Conservation (phyloP, 2,113 vertebrate species). For the Bombycilla garrulus region DNA sequence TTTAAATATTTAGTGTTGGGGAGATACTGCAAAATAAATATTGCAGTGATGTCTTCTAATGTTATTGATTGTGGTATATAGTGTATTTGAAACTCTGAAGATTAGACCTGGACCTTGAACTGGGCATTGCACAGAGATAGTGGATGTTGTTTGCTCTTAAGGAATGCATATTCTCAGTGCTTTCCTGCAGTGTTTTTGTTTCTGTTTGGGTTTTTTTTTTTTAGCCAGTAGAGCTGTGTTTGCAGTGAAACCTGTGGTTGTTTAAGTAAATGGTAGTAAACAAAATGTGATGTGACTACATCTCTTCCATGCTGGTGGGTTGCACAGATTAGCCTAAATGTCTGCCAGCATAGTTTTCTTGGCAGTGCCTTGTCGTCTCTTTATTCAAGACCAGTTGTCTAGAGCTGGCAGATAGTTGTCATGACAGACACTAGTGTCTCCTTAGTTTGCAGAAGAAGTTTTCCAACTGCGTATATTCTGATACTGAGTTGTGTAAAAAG, state of each 20-base stretch:
- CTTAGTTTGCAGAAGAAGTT: neutral
- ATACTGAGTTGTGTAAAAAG: neutral
- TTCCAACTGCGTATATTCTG: neutral
- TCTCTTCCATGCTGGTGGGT: neutral
- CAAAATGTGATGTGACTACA: neutral
- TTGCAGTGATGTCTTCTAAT: neutral
- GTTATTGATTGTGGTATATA: neutral
- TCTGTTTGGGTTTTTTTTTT: neutral
- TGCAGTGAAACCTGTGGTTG: neutral
- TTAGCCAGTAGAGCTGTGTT: neutral
- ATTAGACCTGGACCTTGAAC: neutral
- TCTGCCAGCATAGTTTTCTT: neutral
- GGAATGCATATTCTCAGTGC: neutral
- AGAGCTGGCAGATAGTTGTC: slow-evolving; percentile 7
- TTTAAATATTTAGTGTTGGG: neutral
- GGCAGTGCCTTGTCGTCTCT: neutral
- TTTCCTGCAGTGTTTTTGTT: neutral
- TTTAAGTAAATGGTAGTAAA: slow-evolving; percentile 1
- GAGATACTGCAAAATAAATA: neutral
- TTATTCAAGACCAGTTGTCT: neutral
- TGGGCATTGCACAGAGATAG: neutral
- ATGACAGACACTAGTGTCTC: neutral
- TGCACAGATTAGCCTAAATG: neutral
- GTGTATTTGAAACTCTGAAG: neutral
- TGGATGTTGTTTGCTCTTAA: neutral